These are phyloP conservation scores for Plotosus lineatus DNA, from an alignment of 2,113 vertebrate species.

Conservation along the genomic window DNA sequence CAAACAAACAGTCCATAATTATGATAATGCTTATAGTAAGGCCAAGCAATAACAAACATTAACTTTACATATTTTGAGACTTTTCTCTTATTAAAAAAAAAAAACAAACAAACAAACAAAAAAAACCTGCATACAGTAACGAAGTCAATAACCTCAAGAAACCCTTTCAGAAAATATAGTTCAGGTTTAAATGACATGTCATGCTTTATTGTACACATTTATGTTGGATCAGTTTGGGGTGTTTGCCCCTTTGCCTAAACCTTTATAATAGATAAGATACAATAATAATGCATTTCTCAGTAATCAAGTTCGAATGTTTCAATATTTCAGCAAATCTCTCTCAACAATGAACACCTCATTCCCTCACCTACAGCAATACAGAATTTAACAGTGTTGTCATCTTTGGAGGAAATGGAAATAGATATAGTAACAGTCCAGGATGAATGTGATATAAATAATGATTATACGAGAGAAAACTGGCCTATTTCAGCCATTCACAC, in stretches of 20 bases:
- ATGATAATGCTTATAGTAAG: neutral
- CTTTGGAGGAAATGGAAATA: neutral
- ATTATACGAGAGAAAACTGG: neutral
- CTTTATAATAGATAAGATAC: neutral
- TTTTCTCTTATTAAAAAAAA: neutral
- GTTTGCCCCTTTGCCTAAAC: neutral
- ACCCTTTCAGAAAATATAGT: neutral
- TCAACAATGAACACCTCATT: neutral
- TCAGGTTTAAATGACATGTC: neutral
- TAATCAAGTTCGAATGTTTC: neutral
- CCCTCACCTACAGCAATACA: neutral
- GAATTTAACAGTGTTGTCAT: neutral
- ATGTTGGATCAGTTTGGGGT: neutral
- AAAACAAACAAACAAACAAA: too few relatives aligned
- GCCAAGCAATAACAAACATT: neutral
- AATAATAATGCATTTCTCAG: neutral
- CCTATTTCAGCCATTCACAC: neutral
- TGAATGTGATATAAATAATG: neutral
- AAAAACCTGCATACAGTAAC: neutral
- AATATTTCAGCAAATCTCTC: neutral
- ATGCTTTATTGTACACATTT: neutral
- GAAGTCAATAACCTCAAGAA: neutral
- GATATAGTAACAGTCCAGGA: neutral
- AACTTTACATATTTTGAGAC: neutral
- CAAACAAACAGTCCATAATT: slow-evolving; percentile 7